Evolutionary conservation across 1,140 invertebrate species (phyloP), one percentile per base, ranked within the genome.

Genomic region (Cryptotermes secundus): DNA sequence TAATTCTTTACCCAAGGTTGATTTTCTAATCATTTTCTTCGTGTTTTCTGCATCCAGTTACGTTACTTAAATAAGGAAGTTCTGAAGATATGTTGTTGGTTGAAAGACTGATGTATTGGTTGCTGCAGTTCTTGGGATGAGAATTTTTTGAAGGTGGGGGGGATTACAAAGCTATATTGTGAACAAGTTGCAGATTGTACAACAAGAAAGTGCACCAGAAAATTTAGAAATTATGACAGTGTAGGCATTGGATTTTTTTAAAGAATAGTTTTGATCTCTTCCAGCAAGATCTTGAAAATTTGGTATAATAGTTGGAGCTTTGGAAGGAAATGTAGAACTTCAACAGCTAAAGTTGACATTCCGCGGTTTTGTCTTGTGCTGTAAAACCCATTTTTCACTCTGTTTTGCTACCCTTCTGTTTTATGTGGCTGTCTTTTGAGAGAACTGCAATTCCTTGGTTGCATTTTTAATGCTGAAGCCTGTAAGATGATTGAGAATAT

Each of bases 301-400:
- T 84, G 83, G n/a, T 80, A 36, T 80, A 35, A 34, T 83, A 79
- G 79, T 84, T 35, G 34, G 31, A 82, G 34, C 16, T 24, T 81
- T 24, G 34, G 34, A 82, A 38, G 26, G 81, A 82, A 9, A 53
- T 80, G 34, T 65, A 45, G 34, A 82, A 35, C 34, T 84, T 53
- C 42, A 81, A 26, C 34, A 82, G 65, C 31, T 26, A 84, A 38
- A 45, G 83, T 59, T 82, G 84, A 84, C 84, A 84, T 84, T 84
- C 84, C 84, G 84, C 45, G 49, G 38, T 82, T 84, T 82, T 80
- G 42, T 84, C 80, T 84, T 82, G 84, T 82, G 38, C 42, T 82
- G 81, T 82, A 26, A 45, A 82, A 24, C 80, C 80, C 26, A 31
- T 38, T 45, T 82, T 34, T 53, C 36, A 82, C 34, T 45, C 14